Conservation (phyloP, 2,113 vertebrate species). For the Plotosus lineatus region DNA sequence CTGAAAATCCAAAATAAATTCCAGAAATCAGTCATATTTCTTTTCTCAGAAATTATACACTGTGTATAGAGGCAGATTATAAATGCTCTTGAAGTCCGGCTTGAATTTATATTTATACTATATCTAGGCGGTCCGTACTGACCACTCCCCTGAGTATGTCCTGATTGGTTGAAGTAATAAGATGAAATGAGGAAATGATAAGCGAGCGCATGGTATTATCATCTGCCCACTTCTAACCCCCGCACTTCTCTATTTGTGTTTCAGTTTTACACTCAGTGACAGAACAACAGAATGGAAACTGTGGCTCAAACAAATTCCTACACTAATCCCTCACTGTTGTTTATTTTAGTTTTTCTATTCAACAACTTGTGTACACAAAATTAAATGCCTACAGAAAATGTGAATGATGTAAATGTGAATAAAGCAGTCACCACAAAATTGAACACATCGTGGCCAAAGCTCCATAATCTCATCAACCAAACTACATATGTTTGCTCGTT, state of each 20-base stretch:
- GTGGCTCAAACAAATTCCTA: neutral
- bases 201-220: neutral
- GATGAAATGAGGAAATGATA: neutral
- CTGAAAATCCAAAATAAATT: neutral
- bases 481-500: too few relatives aligned
- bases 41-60: neutral
- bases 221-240: neutral
- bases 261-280: neutral
- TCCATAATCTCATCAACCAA: too few relatives aligned
- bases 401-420: too few relatives aligned
- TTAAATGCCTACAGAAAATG: too few relatives aligned
- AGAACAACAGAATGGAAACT: neutral
- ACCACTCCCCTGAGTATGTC: neutral
- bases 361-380: too few relatives aligned
- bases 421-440: too few relatives aligned
- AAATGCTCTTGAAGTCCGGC: neutral
- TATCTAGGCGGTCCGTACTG: neutral
- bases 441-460: too few relatives aligned
- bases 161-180: neutral
- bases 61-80: neutral
- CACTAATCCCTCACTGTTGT: neutral
- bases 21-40: neutral
- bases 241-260: neutral
- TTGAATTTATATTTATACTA: neutral
- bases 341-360: too few relatives aligned